phyloP scores from a whole-genome alignment of 30 jellyfish, hydroid and myxozoan species.

The Aurelia sp. region DNA sequence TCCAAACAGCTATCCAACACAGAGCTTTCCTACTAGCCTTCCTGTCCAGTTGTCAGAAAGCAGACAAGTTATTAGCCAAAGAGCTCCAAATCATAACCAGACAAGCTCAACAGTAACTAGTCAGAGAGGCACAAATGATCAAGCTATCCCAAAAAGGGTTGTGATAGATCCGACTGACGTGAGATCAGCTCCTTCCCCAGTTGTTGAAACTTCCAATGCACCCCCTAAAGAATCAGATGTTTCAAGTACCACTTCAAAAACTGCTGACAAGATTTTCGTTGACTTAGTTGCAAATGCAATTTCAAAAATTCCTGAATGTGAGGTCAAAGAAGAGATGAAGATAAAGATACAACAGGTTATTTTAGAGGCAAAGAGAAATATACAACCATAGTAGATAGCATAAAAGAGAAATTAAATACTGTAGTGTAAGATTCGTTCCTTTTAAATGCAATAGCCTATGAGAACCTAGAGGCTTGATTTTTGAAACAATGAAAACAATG shows the following conservation, averaged over 20 bases:
- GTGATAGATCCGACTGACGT: background rate
- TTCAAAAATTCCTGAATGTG: slow-evolving; percentile 2
- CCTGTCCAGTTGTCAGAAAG: no score
- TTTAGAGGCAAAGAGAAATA: slow-evolving; percentile 1
- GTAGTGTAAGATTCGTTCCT: no score
- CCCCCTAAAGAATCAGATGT: background rate
- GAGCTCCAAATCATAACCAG: background rate
- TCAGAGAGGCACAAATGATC: background rate
- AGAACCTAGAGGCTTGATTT: no score
- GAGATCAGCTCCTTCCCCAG: background rate
- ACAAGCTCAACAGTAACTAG: background rate
- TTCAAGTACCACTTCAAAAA: background rate
- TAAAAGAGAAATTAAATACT: no score
- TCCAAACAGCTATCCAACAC: background rate
- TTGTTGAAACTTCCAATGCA: background rate
- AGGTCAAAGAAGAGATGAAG: background rate
- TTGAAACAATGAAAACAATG: no score
- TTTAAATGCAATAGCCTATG: no score
- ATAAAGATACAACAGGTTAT: background rate
- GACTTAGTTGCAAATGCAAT: background rate
- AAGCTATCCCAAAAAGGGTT: background rate
- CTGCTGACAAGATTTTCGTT: background rate
- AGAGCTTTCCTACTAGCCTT: no score
- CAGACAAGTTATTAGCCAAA: background rate
- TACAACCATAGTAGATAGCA: background rate